These are phyloP conservation scores for Bovichtus diacanthus DNA, from an alignment of 2,797 vertebrate genomes.

Conservation along the genomic window DNA sequence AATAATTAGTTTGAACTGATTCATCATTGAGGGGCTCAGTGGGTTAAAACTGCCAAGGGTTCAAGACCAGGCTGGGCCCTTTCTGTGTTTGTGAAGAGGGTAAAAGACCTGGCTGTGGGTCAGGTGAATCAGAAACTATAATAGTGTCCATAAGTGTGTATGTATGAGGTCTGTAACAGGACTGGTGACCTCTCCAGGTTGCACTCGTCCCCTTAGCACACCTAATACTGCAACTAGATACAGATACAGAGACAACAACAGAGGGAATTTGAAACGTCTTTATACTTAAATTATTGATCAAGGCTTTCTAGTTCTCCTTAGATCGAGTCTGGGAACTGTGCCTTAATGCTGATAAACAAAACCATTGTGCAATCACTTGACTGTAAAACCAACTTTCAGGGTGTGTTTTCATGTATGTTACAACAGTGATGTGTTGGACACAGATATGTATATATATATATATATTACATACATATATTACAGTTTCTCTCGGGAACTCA, in stretches of 20 bases:
- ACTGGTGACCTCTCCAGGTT: not conserved
- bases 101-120: not conserved
- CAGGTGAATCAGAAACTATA: not conserved
- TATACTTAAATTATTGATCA: constrained; percentile 71
- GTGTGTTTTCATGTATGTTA: not conserved
- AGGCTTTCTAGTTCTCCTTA: constrained; percentile 14
- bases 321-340: not conserved
- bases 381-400: not conserved
- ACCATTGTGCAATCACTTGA: not conserved
- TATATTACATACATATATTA: too few species aligned
- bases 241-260: constrained; percentile 10
- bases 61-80: not conserved
- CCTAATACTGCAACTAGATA: constrained; percentile 50
- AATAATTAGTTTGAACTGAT: not conserved
- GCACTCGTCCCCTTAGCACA: constrained; percentile 1
- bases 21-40: not conserved
- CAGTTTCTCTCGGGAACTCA: not conserved
- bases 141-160: not conserved
- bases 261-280: constrained; percentile 53
- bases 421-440: not conserved
- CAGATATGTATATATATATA: too few species aligned
- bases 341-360: not conserved
- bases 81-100: not conserved
- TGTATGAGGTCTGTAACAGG: not conserved
- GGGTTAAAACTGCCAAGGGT: not conserved